These are phyloP conservation scores for Oryzias curvinotus DNA, from an alignment of 2,113 vertebrate species.

Conservation along the genomic window DNA sequence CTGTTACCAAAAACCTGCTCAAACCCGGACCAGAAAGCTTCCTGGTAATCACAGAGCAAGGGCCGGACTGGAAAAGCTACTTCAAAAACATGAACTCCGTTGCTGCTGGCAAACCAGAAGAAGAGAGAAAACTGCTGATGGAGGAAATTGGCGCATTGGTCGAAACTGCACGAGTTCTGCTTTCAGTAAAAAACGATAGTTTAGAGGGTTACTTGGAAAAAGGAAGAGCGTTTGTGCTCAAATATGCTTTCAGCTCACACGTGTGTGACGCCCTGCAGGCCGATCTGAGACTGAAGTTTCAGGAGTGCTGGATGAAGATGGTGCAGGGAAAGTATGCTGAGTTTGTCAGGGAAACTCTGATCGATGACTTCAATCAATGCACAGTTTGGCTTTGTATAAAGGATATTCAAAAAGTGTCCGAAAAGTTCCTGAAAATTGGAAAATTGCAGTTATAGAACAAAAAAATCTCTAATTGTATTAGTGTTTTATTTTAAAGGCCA, in stretches of 20 bases:
- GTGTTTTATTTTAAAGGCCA: too few species aligned
- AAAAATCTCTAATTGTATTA: neutral
- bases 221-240: constrained; percentile 10
- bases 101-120: constrained; percentile 24
- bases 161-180: constrained; percentile 20
- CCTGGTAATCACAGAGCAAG: neutral
- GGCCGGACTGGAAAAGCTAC: constrained; percentile 32
- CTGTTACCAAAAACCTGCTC: constrained; percentile 28
- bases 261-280: constrained; percentile 1
- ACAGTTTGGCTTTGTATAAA: constrained; percentile 43
- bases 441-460: constrained; percentile 30
- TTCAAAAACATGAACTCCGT: constrained; percentile 33
- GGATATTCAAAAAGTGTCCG: constrained; percentile 18
- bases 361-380: constrained; percentile 47
- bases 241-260: constrained; percentile 24
- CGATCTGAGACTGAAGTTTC: constrained; percentile 43
- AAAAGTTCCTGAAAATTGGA: constrained; percentile 41
- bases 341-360: constrained; percentile 45
- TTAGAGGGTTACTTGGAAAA: constrained; percentile 30
- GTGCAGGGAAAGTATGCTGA: constrained; percentile 43
- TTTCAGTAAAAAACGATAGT: constrained; percentile 5
- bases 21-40: constrained; percentile 6
- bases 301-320: constrained; percentile 48
- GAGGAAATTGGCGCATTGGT: neutral
- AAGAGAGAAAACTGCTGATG: constrained; percentile 8